A percentile compares a stretch with the other conserved stretches of the same genome.
phyloP scores from a whole-genome alignment of 2,797 vertebrate species.

The Phalloptychus januarius region DNA sequence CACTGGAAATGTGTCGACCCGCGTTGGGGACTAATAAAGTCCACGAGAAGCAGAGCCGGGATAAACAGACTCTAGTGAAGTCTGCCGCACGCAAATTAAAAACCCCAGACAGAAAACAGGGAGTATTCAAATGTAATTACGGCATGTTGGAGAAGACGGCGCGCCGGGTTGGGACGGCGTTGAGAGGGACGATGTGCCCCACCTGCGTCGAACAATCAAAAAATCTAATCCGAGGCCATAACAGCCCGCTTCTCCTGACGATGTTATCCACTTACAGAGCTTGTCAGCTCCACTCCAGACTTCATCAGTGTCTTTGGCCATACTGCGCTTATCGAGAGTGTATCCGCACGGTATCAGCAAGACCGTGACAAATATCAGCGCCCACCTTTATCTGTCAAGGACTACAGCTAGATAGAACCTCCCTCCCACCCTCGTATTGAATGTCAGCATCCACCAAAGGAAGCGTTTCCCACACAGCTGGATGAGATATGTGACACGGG shows the following conservation, averaged over 20 bases:
- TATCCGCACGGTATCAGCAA: constrained; percentile 52
- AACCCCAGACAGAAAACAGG: constrained; percentile 36
- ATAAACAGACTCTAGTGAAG: constrained; percentile 41
- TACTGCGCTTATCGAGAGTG: constrained; percentile 55
- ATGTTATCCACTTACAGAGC: constrained; percentile 59
- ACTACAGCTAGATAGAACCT: constrained; percentile 57
- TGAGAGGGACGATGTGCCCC: constrained; percentile 37
- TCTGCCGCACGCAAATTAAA: constrained; percentile 28
- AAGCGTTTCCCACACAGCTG: constrained; percentile 57
- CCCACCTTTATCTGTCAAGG: constrained; percentile 72
- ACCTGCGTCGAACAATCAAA: constrained; percentile 58
- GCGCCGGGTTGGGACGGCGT: constrained; percentile 23
- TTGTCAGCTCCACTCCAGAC: constrained; percentile 66
- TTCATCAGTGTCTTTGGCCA: constrained; percentile 58
- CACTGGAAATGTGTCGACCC: constrained; percentile 45
- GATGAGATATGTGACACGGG: constrained; percentile 80
- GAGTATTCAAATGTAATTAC: constrained; percentile 57
- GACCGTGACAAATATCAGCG: constrained; percentile 69
- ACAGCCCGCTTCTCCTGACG: constrained; percentile 42
- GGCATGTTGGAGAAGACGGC: constrained; percentile 30
- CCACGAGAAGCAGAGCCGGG: constrained; percentile 36
- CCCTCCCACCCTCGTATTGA: constrained; percentile 36
- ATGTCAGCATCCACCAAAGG: constrained; percentile 65
- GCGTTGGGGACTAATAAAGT: constrained; percentile 57
- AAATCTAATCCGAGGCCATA: constrained; percentile 47